Evolutionary conservation across 1,140 invertebrate species (phyloP).

Genomic region (Drosophila novamexicana): DNA sequence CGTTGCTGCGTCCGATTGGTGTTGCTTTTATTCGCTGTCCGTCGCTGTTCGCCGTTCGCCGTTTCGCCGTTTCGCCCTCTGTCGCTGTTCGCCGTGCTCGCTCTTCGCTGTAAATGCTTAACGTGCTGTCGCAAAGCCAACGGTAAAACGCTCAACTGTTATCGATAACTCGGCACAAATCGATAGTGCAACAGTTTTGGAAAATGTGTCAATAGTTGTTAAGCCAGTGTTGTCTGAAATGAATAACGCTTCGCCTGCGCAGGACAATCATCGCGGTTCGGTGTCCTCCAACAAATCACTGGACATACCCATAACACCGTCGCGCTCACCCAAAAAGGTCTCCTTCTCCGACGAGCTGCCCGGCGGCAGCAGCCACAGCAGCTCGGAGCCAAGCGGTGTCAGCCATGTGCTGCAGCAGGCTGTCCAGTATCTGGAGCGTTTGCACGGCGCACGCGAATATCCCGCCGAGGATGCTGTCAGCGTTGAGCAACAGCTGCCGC

Average conservation of each 20-base stretch:
- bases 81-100: constrained; percentile 11
- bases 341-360: constrained; percentile 81
- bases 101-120: background rate
- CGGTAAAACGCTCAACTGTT: constrained; percentile 34
- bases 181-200: background rate
- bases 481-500: constrained; percentile 18
- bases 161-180: constrained; percentile 19
- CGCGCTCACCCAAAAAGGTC: constrained; percentile 81
- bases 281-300: constrained; percentile 77
- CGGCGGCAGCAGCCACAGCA: constrained; percentile 17
- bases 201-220: constrained; percentile 15
- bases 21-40: constrained; percentile 56
- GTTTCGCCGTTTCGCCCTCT: constrained; percentile 19
- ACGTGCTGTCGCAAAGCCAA: constrained; percentile 11
- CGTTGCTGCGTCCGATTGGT: constrained; percentile 77
- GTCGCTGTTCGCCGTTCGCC: constrained; percentile 28
- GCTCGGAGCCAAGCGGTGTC: constrained; percentile 55
- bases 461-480: constrained; percentile 10
- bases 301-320: constrained; percentile 74
- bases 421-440: constrained; percentile 75
- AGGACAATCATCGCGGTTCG: constrained; percentile 77
- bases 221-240: constrained; percentile 20
- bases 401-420: constrained; percentile 79
- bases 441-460: constrained; percentile 68
- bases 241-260: constrained; percentile 55